Conservation (phyloP, 2,888 invertebrate genomes). For the Phoronis australis region DNA sequence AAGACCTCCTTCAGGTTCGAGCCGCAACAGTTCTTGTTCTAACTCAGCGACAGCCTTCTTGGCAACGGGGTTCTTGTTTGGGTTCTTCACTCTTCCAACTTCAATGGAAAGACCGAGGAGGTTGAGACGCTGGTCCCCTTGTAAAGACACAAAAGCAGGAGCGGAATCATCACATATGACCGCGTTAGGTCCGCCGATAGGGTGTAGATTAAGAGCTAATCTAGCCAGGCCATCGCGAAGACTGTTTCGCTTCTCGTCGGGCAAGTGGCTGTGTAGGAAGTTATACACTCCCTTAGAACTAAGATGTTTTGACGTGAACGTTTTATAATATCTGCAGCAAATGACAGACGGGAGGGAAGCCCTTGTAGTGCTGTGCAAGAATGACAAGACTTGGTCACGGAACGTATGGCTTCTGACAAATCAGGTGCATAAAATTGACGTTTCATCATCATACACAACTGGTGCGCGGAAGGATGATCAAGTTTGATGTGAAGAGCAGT, state of each 20-base stretch:
- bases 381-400: constrained; percentile 14
- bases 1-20: no score
- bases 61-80: no score
- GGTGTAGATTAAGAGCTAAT: no score
- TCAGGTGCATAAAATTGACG: constrained; percentile 19
- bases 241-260: no score
- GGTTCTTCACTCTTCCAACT: no score
- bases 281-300: constrained; percentile 11
- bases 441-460: constrained; percentile 16
- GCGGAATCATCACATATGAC: no score
- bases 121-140: no score
- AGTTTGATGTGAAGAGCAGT: constrained; percentile 20
- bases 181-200: no score
- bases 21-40: constrained; percentile 7
- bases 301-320: constrained; percentile 17
- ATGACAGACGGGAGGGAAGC: constrained; percentile 16
- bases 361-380: constrained; percentile 17
- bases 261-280: constrained; percentile 9
- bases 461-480: constrained; percentile 19
- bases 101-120: no score
- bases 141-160: no score
- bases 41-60: constrained; percentile 10
- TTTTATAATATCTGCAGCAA: constrained; percentile 23
- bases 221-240: no score
- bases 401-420: constrained; percentile 11